Evolutionary conservation across 2,888 invertebrate species (phyloP).

Genomic region (Halictus quadricinctus): DNA sequence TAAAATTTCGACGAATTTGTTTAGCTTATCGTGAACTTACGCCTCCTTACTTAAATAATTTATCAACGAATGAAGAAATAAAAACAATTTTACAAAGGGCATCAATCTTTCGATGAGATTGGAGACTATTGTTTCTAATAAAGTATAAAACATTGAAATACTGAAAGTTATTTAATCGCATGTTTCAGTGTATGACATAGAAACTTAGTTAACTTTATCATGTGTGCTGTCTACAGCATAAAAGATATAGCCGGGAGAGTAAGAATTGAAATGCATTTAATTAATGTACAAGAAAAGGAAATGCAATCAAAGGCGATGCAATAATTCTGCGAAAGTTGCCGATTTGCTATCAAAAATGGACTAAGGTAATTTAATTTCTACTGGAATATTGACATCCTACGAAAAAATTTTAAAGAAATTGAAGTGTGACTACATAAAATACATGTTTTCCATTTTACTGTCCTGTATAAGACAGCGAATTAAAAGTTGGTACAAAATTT

Average conservation of each 20-base stretch:
- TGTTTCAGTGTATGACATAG: slow-evolving; percentile 14
- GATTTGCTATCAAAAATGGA: neutral
- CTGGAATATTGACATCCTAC: neutral
- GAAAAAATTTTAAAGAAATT: neutral
- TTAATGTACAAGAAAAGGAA: neutral
- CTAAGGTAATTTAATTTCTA: neutral
- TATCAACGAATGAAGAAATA: slow-evolving; percentile 84
- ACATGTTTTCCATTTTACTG: neutral
- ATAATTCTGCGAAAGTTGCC: neutral
- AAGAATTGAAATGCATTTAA: neutral
- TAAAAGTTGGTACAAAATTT: neutral
- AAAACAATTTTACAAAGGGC: slow-evolving; percentile 85
- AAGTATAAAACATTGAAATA: slow-evolving; percentile 25
- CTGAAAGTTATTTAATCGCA: slow-evolving; percentile 23
- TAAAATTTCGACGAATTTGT: slow-evolving; percentile 91
- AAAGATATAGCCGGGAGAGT: neutral
- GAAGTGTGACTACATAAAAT: too few relatives aligned
- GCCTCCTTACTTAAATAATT: slow-evolving; percentile 89
- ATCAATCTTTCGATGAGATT: slow-evolving; percentile 84
- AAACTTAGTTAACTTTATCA: slow-evolving; percentile 32
- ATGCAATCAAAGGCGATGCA: neutral
- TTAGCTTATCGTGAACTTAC: slow-evolving; percentile 98
- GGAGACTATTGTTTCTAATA: slow-evolving; percentile 19
- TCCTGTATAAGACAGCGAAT: neutral
- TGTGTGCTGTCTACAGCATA: neutral